Evolutionary conservation across 1,140 invertebrate species (phyloP).

Genomic region (Pteromalus puparum): DNA sequence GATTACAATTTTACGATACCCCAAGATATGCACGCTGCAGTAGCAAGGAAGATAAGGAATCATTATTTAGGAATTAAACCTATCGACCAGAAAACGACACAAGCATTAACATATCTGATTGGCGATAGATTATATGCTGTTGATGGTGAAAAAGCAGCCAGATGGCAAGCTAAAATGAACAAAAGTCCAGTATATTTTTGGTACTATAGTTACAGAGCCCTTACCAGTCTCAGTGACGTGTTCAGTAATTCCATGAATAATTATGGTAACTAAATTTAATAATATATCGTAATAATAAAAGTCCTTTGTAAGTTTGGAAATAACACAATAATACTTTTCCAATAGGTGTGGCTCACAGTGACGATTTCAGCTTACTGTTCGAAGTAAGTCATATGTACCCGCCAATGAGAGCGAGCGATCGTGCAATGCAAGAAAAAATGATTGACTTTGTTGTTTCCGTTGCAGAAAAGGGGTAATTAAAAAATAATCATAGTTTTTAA

Average conservation of each 20-base stretch:
- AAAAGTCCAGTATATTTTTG: constrained; percentile 77
- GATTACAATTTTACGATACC: constrained; percentile 78
- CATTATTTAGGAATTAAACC: constrained; percentile 73
- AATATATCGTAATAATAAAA: too few species aligned
- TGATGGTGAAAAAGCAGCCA: constrained; percentile 74
- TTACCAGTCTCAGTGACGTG: constrained; percentile 70
- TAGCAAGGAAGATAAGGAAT: constrained; percentile 74
- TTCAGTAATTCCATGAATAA: constrained; percentile 68
- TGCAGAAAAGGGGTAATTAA: constrained; percentile 74
- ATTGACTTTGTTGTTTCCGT: constrained; percentile 75
- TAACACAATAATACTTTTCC: not conserved
- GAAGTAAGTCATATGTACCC: constrained; percentile 60
- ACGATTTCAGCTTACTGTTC: constrained; percentile 69
- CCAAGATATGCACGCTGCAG: constrained; percentile 62
- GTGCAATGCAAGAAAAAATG: constrained; percentile 72
- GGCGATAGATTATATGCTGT: constrained; percentile 77
- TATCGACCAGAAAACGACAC: constrained; percentile 58
- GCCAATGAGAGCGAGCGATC: constrained; percentile 64
- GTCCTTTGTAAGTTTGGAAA: not conserved
- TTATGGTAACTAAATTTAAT: constrained; percentile 70
- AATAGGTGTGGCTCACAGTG: constrained; percentile 76
- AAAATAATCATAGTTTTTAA: not conserved
- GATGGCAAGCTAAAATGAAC: constrained; percentile 71
- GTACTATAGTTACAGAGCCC: constrained; percentile 74
- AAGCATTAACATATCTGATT: constrained; percentile 70